Evolutionary conservation across 2,113 vertebrate species (phyloP), one percentile per base, ranked within the genome.

Genomic region (Alectura lathami): DNA sequence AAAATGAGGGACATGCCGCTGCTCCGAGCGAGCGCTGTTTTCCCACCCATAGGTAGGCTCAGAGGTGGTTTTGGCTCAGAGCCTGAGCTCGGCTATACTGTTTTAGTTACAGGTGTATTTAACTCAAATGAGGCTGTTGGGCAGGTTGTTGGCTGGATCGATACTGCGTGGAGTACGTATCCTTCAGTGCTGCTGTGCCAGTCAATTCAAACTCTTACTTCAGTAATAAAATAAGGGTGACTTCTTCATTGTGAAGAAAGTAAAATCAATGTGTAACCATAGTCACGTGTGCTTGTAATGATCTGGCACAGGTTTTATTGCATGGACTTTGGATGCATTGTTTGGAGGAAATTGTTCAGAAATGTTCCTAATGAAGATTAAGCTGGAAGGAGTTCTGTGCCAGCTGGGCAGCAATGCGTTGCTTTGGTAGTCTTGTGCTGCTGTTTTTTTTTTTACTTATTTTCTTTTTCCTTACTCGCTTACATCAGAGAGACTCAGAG

Each of bases 291-390:
- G 54, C 45, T 48, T 47, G 17, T 89, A 93, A 85, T 93, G 62
- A 79, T 84, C 74, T 87, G 94, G 77, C 89, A 73, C 70, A 48
- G 70, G 86, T 86, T 92, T 95, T 93, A 92, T 94, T 96, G 68
- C 38, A 20, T 76, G 93, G 83, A 95, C 96, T 96, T 96, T 88
- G 93, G 67, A 87, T 88, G 75, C 66, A 80, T 95, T 93, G 92
- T 94, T 91, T 43, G 73, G 63, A 63, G 75, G 85, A 91, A 96
- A 94, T 95, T 93, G 88, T 73, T 91, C 92, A 93, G 82, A 91
- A 96, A 86, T 69, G 17, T 57, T 85, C 54, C 50, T 91, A 85
- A 91, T 95, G 82, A 90, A 94, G 92, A 93, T 96, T 30, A 95
- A 91, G 54, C 0, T 23, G 85, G 83, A 64, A 67, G 47, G 81